A percentile compares a stretch with the other conserved stretches of the same genome.
Evolutionary conservation across 2,888 invertebrate species (phyloP).

Genomic region (Tillus elongatus): DNA sequence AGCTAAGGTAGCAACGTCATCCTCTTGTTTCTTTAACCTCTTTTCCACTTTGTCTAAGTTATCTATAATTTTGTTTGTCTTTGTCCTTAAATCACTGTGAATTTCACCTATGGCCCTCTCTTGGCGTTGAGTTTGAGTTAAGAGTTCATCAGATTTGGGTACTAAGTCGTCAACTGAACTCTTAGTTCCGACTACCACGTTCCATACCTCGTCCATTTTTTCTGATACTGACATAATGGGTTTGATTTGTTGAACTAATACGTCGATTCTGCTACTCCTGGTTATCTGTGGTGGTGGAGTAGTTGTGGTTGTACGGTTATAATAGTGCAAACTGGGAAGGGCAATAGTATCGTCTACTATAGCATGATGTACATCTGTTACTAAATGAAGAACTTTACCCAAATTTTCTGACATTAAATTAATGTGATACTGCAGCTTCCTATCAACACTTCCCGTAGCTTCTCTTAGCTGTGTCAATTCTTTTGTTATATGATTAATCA

Average conservation of each 20-base stretch:
- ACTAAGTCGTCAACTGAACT: conserved; percentile 78
- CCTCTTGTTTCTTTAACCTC: conserved; percentile 73
- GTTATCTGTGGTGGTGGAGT: conserved; percentile 46
- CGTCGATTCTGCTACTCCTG: conserved; percentile 68
- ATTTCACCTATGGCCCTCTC: conserved; percentile 81
- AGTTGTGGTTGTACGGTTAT: conserved; percentile 47
- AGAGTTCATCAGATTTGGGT: conserved; percentile 76
- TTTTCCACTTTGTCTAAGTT: conserved; percentile 81
- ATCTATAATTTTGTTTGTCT: conserved; percentile 79
- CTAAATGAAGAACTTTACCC: conserved; percentile 67
- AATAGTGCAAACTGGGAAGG: conserved; percentile 33
- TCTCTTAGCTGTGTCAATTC: conserved; percentile 71
- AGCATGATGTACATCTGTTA: conserved; percentile 74
- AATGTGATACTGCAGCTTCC: conserved; percentile 77
- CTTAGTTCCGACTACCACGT: conserved; percentile 80
- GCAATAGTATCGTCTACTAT: conserved; percentile 68
- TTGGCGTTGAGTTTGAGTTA: conserved; percentile 78
- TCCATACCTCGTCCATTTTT: conserved; percentile 88
- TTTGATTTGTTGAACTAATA: conserved; percentile 69
- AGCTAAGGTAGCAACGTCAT: conserved; percentile 68
- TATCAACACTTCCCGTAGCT: conserved; percentile 68
- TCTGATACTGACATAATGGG: conserved; percentile 79
- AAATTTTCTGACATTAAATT: conserved; percentile 75
- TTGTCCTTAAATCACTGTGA: conserved; percentile 69
- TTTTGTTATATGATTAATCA: conserved; percentile 70